A percentile compares a stretch with the other conserved stretches of the same genome.
These are phyloP conservation scores for Xiphophorus hellerii DNA, from an alignment of 2,113 vertebrate genomes.

Conservation along the genomic window DNA sequence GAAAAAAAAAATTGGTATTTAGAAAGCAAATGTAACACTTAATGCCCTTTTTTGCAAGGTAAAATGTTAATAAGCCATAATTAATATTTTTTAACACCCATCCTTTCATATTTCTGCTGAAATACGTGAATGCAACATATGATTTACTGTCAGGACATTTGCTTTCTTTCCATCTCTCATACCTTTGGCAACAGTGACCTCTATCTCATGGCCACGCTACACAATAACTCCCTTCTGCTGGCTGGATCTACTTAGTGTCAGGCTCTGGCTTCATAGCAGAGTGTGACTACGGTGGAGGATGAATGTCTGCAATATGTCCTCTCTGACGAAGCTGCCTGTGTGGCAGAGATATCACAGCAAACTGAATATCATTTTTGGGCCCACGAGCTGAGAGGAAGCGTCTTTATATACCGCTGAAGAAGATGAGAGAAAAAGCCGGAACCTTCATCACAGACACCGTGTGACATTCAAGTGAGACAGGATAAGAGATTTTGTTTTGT, in stretches of 20 bases:
- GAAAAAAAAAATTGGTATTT: background rate
- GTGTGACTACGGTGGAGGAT: constrained; percentile 41
- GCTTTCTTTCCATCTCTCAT: constrained; percentile 52
- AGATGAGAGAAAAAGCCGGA: constrained; percentile 16
- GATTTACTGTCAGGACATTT: constrained; percentile 57
- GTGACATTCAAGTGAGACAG: constrained; percentile 2
- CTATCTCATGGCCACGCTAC: constrained; percentile 55
- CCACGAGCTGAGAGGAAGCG: constrained; percentile 37
- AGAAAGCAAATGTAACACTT: constrained; percentile 18
- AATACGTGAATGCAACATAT: constrained; percentile 53
- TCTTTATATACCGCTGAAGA: constrained; percentile 20
- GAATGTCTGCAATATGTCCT: constrained; percentile 47
- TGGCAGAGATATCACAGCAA: constrained; percentile 67
- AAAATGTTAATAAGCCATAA: constrained; percentile 58
- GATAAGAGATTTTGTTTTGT: background rate
- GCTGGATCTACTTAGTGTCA: constrained; percentile 52
- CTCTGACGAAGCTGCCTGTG: constrained; percentile 54
- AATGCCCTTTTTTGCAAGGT: constrained; percentile 49
- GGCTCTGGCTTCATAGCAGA: constrained; percentile 38
- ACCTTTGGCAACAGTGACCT: constrained; percentile 62
- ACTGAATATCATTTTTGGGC: constrained; percentile 53
- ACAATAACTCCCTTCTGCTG: constrained; percentile 50
- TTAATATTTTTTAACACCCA: constrained; percentile 34
- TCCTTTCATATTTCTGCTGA: constrained; percentile 35
- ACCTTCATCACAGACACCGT: constrained; percentile 14